Evolutionary conservation across 2,113 vertebrate species (phyloP).

Genomic region (Cyphomyrus discorhynchus): DNA sequence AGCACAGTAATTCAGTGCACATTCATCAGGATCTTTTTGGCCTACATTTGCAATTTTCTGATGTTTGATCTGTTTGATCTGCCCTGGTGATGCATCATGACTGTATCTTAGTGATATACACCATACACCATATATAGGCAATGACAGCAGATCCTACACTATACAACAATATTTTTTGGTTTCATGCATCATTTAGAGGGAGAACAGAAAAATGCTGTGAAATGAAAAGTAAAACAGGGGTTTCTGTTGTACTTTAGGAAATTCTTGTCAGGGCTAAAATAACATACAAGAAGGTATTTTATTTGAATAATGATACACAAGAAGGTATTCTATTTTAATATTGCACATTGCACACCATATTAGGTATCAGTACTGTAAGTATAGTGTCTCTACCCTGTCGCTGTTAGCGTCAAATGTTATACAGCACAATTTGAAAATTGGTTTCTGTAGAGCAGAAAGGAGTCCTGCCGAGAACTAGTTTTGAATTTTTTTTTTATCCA

Average conservation of each 20-base stretch:
- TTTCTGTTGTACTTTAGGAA: background rate
- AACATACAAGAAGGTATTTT: background rate
- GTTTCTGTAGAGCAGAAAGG: background rate
- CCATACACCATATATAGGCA: background rate
- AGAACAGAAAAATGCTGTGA: background rate
- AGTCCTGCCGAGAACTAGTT: background rate
- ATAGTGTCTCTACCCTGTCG: background rate
- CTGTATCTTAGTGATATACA: background rate
- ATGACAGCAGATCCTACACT: background rate
- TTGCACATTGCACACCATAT: background rate
- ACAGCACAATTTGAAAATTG: background rate
- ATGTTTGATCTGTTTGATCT: background rate
- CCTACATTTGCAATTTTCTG: background rate
- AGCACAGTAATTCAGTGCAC: background rate
- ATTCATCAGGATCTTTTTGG: background rate
- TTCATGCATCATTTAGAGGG: background rate
- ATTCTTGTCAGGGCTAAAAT: background rate
- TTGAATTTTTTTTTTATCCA: background rate
- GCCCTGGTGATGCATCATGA: background rate
- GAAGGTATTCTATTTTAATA: background rate
- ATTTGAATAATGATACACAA: constrained; percentile 6
- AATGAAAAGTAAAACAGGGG: background rate
- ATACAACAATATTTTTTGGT: background rate
- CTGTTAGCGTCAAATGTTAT: background rate
- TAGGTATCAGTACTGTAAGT: background rate